phyloP scores from a whole-genome alignment of 2,888 invertebrate genomes.

The Flexamia atlantica region DNA sequence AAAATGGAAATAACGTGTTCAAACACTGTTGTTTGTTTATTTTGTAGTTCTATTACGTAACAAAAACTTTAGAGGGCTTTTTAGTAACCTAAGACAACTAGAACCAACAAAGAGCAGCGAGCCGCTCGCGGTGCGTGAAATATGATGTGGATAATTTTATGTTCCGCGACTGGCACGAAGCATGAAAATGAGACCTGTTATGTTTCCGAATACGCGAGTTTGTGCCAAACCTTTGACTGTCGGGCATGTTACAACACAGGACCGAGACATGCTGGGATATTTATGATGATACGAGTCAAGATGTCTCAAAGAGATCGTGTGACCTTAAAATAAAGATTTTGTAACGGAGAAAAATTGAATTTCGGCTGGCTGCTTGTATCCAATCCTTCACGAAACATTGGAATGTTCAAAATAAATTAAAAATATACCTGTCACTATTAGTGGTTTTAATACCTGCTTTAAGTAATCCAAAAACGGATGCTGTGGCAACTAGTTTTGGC shows the following conservation, averaged over 20 bases:
- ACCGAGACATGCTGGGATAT: neutral
- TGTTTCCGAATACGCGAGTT: neutral
- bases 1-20: too few species aligned
- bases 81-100: neutral
- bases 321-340: too few species aligned
- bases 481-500: too few species aligned
- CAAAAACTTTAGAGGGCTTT: neutral
- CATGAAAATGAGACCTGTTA: slow-evolving; percentile 18
- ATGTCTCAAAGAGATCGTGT: neutral
- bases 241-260: neutral
- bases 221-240: slow-evolving; percentile 27
- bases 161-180: slow-evolving; percentile 32
- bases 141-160: slow-evolving; percentile 38
- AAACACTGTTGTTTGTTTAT: too few species aligned
- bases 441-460: too few species aligned
- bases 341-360: too few species aligned
- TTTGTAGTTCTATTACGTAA: too few species aligned
- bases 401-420: too few species aligned
- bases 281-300: neutral
- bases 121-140: slow-evolving; percentile 14
- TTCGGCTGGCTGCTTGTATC: too few species aligned
- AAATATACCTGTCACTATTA: too few species aligned
- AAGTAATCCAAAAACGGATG: too few species aligned
- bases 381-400: too few species aligned
- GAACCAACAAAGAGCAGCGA: neutral